A percentile compares a stretch with the other conserved stretches of the same genome.
phyloP scores from a whole-genome alignment of 2,113 vertebrate species.

The Lepus timidus region DNA sequence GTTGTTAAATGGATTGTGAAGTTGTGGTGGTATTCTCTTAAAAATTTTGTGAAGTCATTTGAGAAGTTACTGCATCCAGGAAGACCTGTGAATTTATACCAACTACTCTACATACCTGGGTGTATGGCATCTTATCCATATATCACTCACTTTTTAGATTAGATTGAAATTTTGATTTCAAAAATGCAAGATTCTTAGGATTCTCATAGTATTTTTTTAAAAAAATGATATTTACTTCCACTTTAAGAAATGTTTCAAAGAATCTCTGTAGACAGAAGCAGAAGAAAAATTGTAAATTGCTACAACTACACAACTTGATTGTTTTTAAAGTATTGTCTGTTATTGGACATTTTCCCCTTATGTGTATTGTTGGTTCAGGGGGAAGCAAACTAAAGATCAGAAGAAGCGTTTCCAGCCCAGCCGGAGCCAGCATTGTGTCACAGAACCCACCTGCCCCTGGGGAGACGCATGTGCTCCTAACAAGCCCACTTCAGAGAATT shows the following conservation, averaged over 20 bases:
- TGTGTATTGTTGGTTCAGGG: neutral
- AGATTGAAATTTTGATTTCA: neutral
- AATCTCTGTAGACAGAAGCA: neutral
- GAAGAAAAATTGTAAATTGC: neutral
- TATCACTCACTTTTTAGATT: neutral
- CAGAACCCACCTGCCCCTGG: neutral
- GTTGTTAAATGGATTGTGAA: neutral
- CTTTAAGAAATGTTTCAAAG: slow-evolving; percentile 28
- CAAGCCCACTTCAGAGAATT: neutral
- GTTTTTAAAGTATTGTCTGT: neutral
- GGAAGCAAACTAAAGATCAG: neutral
- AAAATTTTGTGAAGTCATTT: neutral
- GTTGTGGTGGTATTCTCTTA: neutral
- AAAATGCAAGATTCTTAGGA: neutral
- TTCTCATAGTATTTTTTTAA: neutral
- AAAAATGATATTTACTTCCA: neutral
- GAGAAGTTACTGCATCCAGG: neutral
- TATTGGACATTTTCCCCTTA: neutral
- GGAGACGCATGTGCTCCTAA: neutral
- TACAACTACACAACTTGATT: neutral
- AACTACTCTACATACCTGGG: neutral
- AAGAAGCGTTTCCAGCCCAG: neutral
- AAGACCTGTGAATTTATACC: neutral
- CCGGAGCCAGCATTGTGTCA: too few species aligned
- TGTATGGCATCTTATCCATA: neutral